These are phyloP conservation scores for Leucania comma DNA, from an alignment of 2,888 invertebrate species.

Conservation along the genomic window DNA sequence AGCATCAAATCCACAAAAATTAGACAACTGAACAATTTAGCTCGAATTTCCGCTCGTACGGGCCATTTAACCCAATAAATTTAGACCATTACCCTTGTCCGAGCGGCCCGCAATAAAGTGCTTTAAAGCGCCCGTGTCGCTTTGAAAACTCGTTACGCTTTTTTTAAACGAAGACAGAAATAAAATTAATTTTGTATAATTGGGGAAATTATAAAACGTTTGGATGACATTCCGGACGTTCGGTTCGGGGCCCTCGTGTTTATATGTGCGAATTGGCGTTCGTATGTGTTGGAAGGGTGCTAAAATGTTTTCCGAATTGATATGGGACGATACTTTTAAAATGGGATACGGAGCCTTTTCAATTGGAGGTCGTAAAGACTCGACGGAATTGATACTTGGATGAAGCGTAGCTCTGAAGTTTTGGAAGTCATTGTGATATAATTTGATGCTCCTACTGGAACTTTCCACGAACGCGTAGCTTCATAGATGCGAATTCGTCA, in stretches of 20 bases:
- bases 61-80: slow-evolving; percentile 89
- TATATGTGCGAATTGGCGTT: slow-evolving; percentile 42
- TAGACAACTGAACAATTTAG: slow-evolving; percentile 86
- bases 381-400: slow-evolving; percentile 43
- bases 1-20: slow-evolving; percentile 86
- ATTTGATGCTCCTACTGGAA: slow-evolving; percentile 5
- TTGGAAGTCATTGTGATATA: slow-evolving; percentile 26
- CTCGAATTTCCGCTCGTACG: slow-evolving; percentile 83
- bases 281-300: slow-evolving; percentile 42
- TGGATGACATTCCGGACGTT: slow-evolving; percentile 62
- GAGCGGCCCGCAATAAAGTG: slow-evolving; percentile 82
- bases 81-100: slow-evolving; percentile 88
- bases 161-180: slow-evolving; percentile 82
- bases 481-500: no score
- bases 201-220: slow-evolving; percentile 75
- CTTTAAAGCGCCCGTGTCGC: slow-evolving; percentile 81
- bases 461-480: no score
- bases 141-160: slow-evolving; percentile 83
- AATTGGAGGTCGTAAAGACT: slow-evolving; percentile 48
- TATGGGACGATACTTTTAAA: slow-evolving; percentile 45
- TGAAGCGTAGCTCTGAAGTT: slow-evolving; percentile 32
- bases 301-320: slow-evolving; percentile 61
- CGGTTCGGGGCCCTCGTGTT: slow-evolving; percentile 46
- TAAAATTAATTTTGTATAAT: slow-evolving; percentile 85
- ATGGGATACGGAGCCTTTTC: slow-evolving; percentile 34